Evolutionary conservation across 1,140 invertebrate genomes (phyloP).

Genomic region (Antheraea mylitta): DNA sequence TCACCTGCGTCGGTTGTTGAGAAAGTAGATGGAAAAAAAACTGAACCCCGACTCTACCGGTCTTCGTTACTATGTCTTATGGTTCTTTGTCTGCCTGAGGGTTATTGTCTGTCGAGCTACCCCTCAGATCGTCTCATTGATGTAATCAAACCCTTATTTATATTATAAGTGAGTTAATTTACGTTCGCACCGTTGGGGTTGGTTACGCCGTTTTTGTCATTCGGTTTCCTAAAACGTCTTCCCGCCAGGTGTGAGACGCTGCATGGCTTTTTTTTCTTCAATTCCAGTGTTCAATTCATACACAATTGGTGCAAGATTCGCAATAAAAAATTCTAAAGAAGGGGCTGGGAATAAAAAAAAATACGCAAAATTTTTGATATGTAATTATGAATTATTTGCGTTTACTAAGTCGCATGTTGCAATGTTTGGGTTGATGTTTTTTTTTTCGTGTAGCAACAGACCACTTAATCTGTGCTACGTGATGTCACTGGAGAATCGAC

Average conservation of each 20-base stretch:
- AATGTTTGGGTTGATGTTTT: background rate
- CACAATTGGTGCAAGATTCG: slow-evolving; percentile 70
- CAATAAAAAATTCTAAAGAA: slow-evolving; percentile 68
- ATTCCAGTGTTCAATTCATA: slow-evolving; percentile 40
- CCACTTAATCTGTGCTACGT: slow-evolving; percentile 18
- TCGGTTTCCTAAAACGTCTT: slow-evolving; percentile 28
- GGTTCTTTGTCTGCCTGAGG: slow-evolving; percentile 38
- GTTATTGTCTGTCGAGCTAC: slow-evolving; percentile 45
- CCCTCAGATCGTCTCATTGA: slow-evolving; percentile 31
- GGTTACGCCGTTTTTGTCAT: slow-evolving; percentile 37
- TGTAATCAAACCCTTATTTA: slow-evolving; percentile 67
- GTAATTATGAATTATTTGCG: slow-evolving; percentile 9
- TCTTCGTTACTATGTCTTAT: slow-evolving; percentile 66
- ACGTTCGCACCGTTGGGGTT: slow-evolving; percentile 30
- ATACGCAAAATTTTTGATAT: slow-evolving; percentile 26
- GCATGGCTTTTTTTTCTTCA: slow-evolving; percentile 36
- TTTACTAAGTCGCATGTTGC: background rate
- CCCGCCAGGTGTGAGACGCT: slow-evolving; percentile 60
- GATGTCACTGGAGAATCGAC: slow-evolving; percentile 26
- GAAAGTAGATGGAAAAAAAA: slow-evolving; percentile 45
- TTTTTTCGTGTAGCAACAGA: background rate
- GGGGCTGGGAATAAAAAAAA: slow-evolving; percentile 36
- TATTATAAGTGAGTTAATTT: slow-evolving; percentile 53
- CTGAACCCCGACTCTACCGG: slow-evolving; percentile 53
- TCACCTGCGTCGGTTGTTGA: slow-evolving; percentile 58